Conservation (phyloP, 2,797 vertebrate genomes). For the Typhlichthys eigenmanni region DNA sequence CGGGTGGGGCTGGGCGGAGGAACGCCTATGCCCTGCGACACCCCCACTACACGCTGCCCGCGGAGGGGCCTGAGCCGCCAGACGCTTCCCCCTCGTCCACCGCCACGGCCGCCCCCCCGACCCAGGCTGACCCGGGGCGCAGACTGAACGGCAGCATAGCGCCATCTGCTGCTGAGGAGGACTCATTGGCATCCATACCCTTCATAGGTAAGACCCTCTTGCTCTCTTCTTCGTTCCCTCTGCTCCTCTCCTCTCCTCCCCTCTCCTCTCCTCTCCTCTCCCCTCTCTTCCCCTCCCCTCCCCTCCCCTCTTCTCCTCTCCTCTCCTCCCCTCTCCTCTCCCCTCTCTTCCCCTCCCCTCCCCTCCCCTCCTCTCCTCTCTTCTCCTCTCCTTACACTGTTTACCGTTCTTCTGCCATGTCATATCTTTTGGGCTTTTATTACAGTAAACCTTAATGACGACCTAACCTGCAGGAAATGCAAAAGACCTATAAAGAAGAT, state of each 20-base stretch:
- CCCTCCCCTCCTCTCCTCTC: neutral
- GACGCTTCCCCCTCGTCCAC: conserved; percentile 68
- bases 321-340: neutral
- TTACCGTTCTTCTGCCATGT: conserved; percentile 17
- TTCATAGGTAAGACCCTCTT: conserved; percentile 88
- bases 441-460: conserved; percentile 20
- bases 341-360: neutral
- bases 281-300: conserved; percentile 6
- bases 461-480: conserved; percentile 28
- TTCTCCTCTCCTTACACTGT: neutral
- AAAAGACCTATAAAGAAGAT: no score
- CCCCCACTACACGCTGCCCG: conserved; percentile 83
- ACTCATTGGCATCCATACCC: conserved; percentile 94
- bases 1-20: conserved; percentile 76
- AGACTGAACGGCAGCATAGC: conserved; percentile 80
- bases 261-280: neutral
- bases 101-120: conserved; percentile 43
- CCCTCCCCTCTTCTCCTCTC: neutral
- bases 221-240: neutral
- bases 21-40: conserved; percentile 77
- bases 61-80: conserved; percentile 80
- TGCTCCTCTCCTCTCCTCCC: neutral
- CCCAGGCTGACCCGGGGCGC: conserved; percentile 51
- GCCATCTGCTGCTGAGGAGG: conserved; percentile 84
- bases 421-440: conserved; percentile 8